Percentiles rank a stretch among this genome's conserved stretches.
These are phyloP conservation scores for Thalpophila matura DNA, from an alignment of 2,888 invertebrate genomes.

Conservation along the genomic window DNA sequence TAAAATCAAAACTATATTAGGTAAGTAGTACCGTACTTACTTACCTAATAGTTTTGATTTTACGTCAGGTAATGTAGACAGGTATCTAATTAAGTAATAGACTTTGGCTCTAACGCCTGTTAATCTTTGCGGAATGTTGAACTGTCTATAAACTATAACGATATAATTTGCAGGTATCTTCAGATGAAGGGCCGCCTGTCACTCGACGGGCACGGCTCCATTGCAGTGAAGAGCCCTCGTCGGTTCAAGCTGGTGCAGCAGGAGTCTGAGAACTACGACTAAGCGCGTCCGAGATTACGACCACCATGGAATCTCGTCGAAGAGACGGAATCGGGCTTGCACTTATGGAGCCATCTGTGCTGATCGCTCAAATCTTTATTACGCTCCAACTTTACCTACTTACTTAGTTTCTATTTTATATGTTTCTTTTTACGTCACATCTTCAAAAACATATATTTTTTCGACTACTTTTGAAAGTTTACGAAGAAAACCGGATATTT, in stretches of 20 bases:
- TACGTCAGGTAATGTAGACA: no score
- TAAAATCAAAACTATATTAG: no score
- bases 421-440: slow-evolving; percentile 21
- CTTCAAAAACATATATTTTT: slow-evolving; percentile 35
- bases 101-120: no score
- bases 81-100: no score
- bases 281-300: slow-evolving; percentile 71
- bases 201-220: slow-evolving; percentile 94
- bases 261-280: slow-evolving; percentile 97
- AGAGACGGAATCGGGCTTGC: slow-evolving; percentile 47
- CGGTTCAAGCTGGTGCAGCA: slow-evolving; percentile 97
- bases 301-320: slow-evolving; percentile 25
- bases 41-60: no score
- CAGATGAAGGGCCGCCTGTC: slow-evolving; percentile 94
- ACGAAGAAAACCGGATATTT: slow-evolving; percentile 7
- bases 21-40: no score
- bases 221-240: slow-evolving; percentile 96
- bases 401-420: slow-evolving; percentile 27
- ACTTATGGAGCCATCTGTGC: slow-evolving; percentile 52
- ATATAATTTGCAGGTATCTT: slow-evolving; percentile 87
- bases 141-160: background rate
- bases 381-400: slow-evolving; percentile 29
- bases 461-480: slow-evolving; percentile 41
- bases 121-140: background rate
- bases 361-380: slow-evolving; percentile 57